Conservation (phyloP, 2,113 vertebrate genomes). For the Girardinichthys multiradiatus region DNA sequence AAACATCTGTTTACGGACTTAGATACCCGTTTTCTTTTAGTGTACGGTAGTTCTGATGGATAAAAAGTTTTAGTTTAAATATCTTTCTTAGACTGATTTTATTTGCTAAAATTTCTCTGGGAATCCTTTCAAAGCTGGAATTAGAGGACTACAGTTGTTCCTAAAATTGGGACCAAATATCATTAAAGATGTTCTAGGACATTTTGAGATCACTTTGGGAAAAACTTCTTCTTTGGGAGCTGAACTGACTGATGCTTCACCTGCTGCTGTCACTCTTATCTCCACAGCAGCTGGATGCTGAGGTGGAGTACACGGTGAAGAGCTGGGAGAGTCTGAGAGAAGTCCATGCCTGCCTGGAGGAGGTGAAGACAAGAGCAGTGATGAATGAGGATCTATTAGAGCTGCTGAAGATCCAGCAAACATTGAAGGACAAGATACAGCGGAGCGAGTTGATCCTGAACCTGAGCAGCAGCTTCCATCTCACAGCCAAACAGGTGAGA, state of each 20-base stretch:
- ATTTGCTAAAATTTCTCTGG: too few species aligned
- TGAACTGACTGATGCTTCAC: not conserved
- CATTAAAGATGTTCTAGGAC: too few species aligned
- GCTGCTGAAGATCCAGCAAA: constrained; percentile 81
- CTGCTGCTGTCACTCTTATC: not conserved
- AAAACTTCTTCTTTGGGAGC: too few species aligned
- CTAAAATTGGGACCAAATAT: too few species aligned
- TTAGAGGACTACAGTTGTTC: too few species aligned
- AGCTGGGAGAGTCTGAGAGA: constrained; percentile 76
- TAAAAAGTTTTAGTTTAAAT: too few species aligned
- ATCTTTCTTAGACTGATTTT: too few species aligned
- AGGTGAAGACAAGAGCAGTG: constrained; percentile 76
- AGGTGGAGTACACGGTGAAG: constrained; percentile 83
- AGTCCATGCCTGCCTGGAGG: constrained; percentile 71
- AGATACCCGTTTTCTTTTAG: too few species aligned
- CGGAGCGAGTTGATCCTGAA: constrained; percentile 82
- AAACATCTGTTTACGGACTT: too few species aligned
- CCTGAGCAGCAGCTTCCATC: constrained; percentile 84
- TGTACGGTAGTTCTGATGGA: too few species aligned
- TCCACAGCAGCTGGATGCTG: constrained; percentile 83
- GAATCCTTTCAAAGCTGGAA: too few species aligned
- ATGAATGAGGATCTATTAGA: constrained; percentile 78
- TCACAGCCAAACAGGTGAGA: constrained; percentile 56
- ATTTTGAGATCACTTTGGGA: too few species aligned
- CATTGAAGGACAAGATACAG: constrained; percentile 79